These are phyloP conservation scores for Clarias magur DNA, from an alignment of 2,113 vertebrate genomes.

Conservation along the genomic window DNA sequence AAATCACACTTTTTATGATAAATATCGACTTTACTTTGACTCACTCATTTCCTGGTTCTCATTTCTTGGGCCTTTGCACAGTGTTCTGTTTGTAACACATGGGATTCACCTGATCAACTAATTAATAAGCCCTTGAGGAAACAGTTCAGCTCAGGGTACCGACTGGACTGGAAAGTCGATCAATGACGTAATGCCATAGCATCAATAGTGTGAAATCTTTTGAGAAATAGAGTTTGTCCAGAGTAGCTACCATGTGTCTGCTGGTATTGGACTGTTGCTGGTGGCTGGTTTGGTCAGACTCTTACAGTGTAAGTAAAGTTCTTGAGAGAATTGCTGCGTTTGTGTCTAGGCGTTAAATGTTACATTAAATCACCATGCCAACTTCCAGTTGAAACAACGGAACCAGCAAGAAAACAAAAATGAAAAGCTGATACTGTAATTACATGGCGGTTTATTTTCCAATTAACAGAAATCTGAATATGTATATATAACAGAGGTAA, in stretches of 20 bases:
- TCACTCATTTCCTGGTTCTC: not conserved
- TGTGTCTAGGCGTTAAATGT: not conserved
- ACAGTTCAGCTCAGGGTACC: not conserved
- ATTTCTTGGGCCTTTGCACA: not conserved
- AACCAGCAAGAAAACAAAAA: not conserved
- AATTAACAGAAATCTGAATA: slow-evolving; percentile 28
- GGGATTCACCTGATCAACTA: slow-evolving; percentile 17
- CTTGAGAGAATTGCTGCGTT: not conserved
- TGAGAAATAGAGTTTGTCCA: not conserved
- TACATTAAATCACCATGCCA: not conserved
- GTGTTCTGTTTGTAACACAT: not conserved
- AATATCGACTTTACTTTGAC: not conserved
- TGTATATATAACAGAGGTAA: not conserved
- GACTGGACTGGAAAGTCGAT: not conserved
- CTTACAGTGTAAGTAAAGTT: slow-evolving; percentile 30
- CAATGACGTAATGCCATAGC: not conserved
- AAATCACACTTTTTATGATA: not conserved
- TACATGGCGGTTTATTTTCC: slow-evolving; percentile 28
- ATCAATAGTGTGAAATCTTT: not conserved
- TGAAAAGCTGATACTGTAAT: slow-evolving; percentile 17
- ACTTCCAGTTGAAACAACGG: slow-evolving; percentile 17
- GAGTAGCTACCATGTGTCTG: slow-evolving; percentile 14
- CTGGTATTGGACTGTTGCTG: slow-evolving; percentile 36
- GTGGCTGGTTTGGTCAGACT: slow-evolving; percentile 34
- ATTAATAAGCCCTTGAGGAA: slow-evolving; percentile 24